Percentiles rank a stretch among this genome's conserved stretches.
phyloP scores from a whole-genome alignment of 2,888 invertebrate genomes.

The Tipula confusa region DNA sequence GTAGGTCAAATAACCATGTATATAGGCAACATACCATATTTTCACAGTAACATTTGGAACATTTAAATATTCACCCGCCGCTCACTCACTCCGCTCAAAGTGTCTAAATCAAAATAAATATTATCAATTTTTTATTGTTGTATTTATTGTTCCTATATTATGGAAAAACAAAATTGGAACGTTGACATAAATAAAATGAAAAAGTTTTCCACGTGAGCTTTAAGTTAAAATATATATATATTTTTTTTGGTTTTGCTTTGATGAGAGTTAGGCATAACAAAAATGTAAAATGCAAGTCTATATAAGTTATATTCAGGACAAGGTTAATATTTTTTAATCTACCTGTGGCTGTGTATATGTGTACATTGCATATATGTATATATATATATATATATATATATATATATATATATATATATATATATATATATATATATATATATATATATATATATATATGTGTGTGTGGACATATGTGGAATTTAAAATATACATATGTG shows the following conservation, averaged over 20 bases:
- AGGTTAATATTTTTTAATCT: not conserved
- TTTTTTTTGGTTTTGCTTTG: not conserved
- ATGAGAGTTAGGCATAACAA: not conserved
- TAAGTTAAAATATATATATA: no score
- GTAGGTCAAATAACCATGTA: not conserved
- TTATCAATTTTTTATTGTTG: not conserved
- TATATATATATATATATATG: not conserved
- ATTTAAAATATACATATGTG: not conserved
- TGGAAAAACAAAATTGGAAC: not conserved
- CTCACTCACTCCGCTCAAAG: not conserved
- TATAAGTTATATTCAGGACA: not conserved
- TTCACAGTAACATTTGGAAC: no score
- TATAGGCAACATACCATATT: no score
- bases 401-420: not conserved
- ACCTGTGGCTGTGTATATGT: not conserved
- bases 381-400: not conserved
- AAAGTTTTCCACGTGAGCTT: constrained; percentile 3
- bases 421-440: not conserved
- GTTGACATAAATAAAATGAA: constrained; percentile 12
- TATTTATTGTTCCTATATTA: not conserved
- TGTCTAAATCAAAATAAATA: not conserved
- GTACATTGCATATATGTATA: not conserved
- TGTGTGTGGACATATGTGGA: not conserved
- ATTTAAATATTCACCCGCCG: not conserved
- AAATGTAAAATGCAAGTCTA: not conserved